Percentiles rank a stretch among this genome's conserved stretches.
Evolutionary conservation across 2,888 invertebrate genomes (phyloP).

Genomic region (Apoda limacodes): DNA sequence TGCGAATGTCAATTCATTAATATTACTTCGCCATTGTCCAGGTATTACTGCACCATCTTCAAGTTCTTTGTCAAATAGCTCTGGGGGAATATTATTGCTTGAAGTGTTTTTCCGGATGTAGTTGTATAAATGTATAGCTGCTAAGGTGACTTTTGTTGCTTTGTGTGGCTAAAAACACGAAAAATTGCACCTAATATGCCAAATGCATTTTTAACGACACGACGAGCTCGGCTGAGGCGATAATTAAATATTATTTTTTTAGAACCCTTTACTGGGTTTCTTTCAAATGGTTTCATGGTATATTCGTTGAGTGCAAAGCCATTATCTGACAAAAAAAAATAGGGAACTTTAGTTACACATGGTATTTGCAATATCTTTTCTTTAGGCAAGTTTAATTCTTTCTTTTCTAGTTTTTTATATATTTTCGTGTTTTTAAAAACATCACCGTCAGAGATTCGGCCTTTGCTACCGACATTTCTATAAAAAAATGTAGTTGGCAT

Average conservation of each 20-base stretch:
- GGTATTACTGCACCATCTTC: constrained; percentile 17
- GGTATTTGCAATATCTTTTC: constrained; percentile 22
- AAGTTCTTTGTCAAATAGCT: constrained; percentile 19
- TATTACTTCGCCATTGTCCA: constrained; percentile 19
- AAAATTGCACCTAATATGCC: too few species aligned
- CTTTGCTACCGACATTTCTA: constrained; percentile 18
- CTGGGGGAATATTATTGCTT: constrained; percentile 15
- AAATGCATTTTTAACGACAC: constrained; percentile 1
- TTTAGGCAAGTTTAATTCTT: constrained; percentile 15
- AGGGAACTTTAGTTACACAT: constrained; percentile 21
- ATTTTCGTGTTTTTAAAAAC: constrained; percentile 20
- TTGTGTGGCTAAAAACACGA: constrained; percentile 18
- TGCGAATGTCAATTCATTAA: constrained; percentile 9
- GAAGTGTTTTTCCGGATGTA: constrained; percentile 17
- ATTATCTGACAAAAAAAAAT: constrained; percentile 16
- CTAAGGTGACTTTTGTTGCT: constrained; percentile 16
- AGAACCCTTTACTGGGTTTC: constrained; percentile 10
- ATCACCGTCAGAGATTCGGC: constrained; percentile 19
- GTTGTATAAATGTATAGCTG: constrained; percentile 20
- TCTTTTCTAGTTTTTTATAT: constrained; percentile 17
- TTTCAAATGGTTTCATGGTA: constrained; percentile 13
- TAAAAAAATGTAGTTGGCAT: constrained; percentile 20
- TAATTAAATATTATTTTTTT: constrained; percentile 8
- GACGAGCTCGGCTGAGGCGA: too few species aligned
- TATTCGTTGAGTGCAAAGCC: constrained; percentile 10